phyloP scores from a whole-genome alignment of 1,140 invertebrate species.

The Lamellibrachia luymesi region DNA sequence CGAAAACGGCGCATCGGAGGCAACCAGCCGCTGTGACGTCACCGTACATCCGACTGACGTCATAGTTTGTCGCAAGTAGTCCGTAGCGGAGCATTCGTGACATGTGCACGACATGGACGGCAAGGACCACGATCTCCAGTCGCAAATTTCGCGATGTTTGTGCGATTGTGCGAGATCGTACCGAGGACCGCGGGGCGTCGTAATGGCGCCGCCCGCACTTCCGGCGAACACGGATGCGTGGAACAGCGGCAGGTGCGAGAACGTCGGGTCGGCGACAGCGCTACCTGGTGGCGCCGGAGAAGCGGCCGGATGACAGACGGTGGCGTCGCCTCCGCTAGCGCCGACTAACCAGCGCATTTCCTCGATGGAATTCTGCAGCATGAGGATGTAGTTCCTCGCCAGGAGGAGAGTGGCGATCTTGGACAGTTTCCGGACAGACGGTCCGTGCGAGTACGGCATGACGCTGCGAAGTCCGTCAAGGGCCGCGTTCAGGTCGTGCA shows the following conservation, averaged over 20 bases:
- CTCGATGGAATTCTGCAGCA: constrained; percentile 65
- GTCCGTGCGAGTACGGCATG: constrained; percentile 78
- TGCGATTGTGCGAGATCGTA: not conserved
- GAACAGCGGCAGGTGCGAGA: not conserved
- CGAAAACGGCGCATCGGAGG: not conserved
- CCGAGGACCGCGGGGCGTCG: too few relatives aligned
- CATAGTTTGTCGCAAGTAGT: not conserved
- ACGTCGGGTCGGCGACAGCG: not conserved
- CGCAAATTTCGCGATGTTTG: not conserved
- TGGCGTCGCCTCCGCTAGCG: not conserved
- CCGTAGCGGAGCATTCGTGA: not conserved
- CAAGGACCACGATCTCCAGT: not conserved
- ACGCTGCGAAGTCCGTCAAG: constrained; percentile 55
- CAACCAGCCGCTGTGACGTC: not conserved
- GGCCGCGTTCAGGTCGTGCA: constrained; percentile 58
- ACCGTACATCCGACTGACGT: not conserved
- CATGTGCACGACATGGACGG: not conserved
- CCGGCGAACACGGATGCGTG: not conserved
- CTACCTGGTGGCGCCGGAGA: not conserved
- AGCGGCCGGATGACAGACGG: not conserved
- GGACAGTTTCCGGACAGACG: constrained; percentile 96
- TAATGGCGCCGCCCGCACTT: not conserved
- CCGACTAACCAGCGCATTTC: constrained; percentile 24
- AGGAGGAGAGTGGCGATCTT: constrained; percentile 96
- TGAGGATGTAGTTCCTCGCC: constrained; percentile 99